phyloP scores from a whole-genome alignment of 2,113 vertebrate species.

The Phalacrocorax aristotelis region DNA sequence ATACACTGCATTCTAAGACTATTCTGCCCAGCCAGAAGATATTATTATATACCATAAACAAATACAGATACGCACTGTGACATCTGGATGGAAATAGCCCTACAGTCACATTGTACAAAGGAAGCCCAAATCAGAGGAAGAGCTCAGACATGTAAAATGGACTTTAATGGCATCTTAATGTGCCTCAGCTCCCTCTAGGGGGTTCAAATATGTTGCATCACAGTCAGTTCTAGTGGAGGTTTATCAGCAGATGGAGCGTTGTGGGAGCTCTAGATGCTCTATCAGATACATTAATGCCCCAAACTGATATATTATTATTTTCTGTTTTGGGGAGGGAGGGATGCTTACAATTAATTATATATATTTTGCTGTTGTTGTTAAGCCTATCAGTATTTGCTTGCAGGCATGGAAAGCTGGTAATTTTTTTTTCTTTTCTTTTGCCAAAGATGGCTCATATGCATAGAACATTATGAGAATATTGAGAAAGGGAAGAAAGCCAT shows the following conservation, averaged over 20 bases:
- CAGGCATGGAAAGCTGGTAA: neutral
- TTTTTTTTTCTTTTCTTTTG: neutral
- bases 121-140: neutral
- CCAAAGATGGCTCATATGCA: neutral
- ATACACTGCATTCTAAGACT: neutral
- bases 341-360: slow-evolving; percentile 7
- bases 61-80: slow-evolving; percentile 7
- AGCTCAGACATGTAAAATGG: neutral
- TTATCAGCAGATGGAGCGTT: slow-evolving; percentile 40
- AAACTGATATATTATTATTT: neutral
- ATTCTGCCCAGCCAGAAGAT: neutral
- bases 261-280: neutral
- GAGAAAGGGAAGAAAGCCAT: neutral
- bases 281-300: neutral
- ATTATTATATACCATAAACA: slow-evolving; percentile 53
- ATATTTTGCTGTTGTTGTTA: neutral
- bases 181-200: neutral
- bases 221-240: neutral
- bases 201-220: neutral
- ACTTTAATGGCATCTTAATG: slow-evolving; percentile 42
- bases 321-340: neutral
- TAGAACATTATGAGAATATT: neutral
- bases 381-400: neutral
- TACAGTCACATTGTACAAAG: slow-evolving; percentile 3
- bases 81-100: slow-evolving; percentile 53